Percentiles rank a stretch among this genome's conserved stretches.
Evolutionary conservation across 2,888 invertebrate species (phyloP).

Genomic region (Loripinus fragilis): DNA sequence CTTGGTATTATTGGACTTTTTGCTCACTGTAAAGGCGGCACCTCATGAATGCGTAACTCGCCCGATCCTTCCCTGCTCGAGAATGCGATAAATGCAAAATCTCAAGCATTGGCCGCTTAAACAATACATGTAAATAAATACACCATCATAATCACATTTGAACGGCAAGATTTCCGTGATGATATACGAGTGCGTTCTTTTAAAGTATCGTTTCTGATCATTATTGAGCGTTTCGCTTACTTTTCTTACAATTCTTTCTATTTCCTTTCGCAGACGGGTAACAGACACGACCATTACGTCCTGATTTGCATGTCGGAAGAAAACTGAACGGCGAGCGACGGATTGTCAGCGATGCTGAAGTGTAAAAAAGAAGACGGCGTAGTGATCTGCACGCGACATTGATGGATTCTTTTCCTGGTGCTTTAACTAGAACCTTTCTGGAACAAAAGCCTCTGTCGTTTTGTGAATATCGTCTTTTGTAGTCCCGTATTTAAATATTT

Average conservation of each 20-base stretch:
- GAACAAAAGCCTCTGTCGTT: not conserved
- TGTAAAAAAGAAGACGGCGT: not conserved
- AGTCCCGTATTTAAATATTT: not conserved
- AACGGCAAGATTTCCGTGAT: too few species aligned
- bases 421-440: not conserved
- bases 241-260: not conserved
- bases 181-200: too few species aligned
- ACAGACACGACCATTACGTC: not conserved
- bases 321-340: not conserved
- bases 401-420: not conserved
- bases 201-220: not conserved
- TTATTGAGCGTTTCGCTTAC: conserved; percentile 12
- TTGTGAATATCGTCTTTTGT: not conserved
- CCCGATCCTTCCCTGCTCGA: too few species aligned
- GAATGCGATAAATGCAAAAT: too few species aligned
- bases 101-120: too few species aligned
- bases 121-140: too few species aligned
- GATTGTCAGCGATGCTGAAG: not conserved
- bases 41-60: too few species aligned
- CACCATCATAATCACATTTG: too few species aligned
- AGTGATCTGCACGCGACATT: conserved; percentile 3
- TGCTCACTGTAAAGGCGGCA: too few species aligned
- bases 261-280: not conserved
- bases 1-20: too few species aligned
- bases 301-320: conserved; percentile 8